Evolutionary conservation across 1,140 invertebrate genomes (phyloP), one percentile per base, ranked within the genome.

Genomic region (Drosophila baimaii): DNA sequence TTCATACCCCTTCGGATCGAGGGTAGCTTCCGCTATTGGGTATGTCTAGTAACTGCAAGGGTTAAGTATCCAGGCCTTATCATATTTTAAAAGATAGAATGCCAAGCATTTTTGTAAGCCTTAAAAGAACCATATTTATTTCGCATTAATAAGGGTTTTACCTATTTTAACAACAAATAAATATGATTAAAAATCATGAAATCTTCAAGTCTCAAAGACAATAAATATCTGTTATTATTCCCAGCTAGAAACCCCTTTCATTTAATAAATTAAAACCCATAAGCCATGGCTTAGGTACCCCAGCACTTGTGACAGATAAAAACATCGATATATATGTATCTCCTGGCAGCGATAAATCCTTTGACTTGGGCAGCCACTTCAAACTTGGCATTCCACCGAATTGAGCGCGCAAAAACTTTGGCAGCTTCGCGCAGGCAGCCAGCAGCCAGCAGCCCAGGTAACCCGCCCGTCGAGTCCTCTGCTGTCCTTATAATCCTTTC

Each of bases 1-100:
- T 89, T 89, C 82, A 77, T 79, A 68, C 66, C 46, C 55, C 51
- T 43, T 27, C 27, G 44, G 27, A 75, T 73, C 27, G 13, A 70
- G 71, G 68, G 63, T 80, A 70, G 33, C 51, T 1, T 10, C 6
- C 29, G 17, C 12, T 10, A 31, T 13, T 23, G 71, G 69, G 57
- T 61, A 73, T 73, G 44, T 61, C 8, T 13, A 29, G 0, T 27
- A 27, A 19, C 3, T 5, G 5, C 0, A 1, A 7, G 17, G 1
- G 13, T 10, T 1, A 10, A 6, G 3, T 29, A 37, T 2, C 1
- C 5, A 43, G 0, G 0, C 0, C 13, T 1, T 5, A n/a, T 9
- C 2, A n/a, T 10, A 1, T 10, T 10, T 5, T 12, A 6, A 0
- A n/a, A 47, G 3, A 8, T n/a, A 25, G 2, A 27, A 27, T 27